Evolutionary conservation across 2,113 vertebrate genomes (phyloP).

Genomic region (Grallaria varia): DNA sequence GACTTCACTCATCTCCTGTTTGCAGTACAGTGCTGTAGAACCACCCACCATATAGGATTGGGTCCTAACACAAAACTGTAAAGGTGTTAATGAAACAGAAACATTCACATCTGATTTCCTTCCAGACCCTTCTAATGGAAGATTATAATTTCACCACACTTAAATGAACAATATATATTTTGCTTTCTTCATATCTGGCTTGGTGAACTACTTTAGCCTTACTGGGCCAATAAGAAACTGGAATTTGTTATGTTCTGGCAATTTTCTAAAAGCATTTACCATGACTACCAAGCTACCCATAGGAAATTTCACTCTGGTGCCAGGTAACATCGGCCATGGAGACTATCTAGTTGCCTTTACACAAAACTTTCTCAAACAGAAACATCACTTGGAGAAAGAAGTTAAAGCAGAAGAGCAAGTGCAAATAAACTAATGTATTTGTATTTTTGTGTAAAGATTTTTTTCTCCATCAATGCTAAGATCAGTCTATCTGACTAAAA

Average conservation of each 20-base stretch:
- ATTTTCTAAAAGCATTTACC: not conserved
- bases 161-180: not conserved
- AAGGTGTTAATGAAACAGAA: not conserved
- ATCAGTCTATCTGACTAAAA: not conserved
- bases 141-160: not conserved
- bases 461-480: not conserved
- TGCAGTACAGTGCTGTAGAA: not conserved
- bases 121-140: not conserved
- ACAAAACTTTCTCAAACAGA: not conserved
- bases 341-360: not conserved
- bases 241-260: not conserved
- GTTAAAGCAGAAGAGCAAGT: not conserved
- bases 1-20: not conserved
- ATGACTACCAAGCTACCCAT: not conserved
- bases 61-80: not conserved
- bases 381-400: not conserved
- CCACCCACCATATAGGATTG: not conserved
- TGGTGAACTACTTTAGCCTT: not conserved
- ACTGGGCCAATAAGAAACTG: not conserved
- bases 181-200: not conserved
- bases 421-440: not conserved
- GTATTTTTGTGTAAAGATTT: not conserved
- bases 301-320: not conserved
- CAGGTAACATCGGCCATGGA: not conserved
- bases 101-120: not conserved